Evolutionary conservation across 2,888 invertebrate species (phyloP).

Genomic region (Metallyticus violacea): DNA sequence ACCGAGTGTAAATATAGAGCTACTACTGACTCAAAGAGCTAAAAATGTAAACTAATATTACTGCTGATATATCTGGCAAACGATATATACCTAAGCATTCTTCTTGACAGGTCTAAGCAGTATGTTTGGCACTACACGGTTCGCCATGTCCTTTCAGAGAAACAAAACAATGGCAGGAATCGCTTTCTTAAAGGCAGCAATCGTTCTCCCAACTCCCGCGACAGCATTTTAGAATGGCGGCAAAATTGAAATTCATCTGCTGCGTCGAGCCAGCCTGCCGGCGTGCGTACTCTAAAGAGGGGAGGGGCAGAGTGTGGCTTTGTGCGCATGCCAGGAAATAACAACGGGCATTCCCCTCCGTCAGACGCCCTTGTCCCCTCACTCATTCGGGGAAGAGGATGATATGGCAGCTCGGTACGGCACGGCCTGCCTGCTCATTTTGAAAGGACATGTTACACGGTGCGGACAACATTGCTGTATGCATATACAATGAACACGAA

Average conservation of each 20-base stretch:
- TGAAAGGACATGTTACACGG: constrained; percentile 11
- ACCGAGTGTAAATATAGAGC: constrained; percentile 8
- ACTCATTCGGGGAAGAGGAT: not conserved
- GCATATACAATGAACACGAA: not conserved
- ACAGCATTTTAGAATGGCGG: constrained; percentile 23
- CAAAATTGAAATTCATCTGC: constrained; percentile 24
- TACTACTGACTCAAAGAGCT: not conserved
- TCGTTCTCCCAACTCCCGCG: too few relatives aligned
- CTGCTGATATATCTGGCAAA: not conserved
- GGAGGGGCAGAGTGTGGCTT: not conserved
- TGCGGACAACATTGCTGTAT: not conserved
- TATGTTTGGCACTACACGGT: not conserved
- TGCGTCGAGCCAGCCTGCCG: not conserved
- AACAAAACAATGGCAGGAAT: not conserved
- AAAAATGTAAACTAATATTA: not conserved
- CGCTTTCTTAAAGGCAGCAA: not conserved
- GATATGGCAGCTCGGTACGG: constrained; percentile 18
- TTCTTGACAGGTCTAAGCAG: not conserved
- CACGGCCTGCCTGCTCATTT: constrained; percentile 6
- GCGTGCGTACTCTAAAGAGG: constrained; percentile 16
- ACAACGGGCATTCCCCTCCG: constrained; percentile 29
- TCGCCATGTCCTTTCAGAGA: too few relatives aligned
- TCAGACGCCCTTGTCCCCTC: not conserved
- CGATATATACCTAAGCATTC: not conserved
- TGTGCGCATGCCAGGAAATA: constrained; percentile 33